These are phyloP conservation scores for Sympetrum striolatum DNA, from an alignment of 2,888 invertebrate genomes.

Conservation along the genomic window DNA sequence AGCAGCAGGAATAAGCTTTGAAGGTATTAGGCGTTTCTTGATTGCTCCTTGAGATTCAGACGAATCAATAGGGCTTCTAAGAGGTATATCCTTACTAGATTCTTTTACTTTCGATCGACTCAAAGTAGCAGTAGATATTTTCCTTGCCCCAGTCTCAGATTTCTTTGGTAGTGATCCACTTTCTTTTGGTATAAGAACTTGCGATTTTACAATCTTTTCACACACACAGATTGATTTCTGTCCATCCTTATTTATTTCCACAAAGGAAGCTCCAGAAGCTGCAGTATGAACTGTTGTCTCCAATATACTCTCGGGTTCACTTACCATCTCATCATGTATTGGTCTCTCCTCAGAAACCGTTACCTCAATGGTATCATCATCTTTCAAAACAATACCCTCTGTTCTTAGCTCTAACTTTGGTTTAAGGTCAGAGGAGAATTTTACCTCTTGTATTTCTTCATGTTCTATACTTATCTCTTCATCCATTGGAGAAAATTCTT, in stretches of 20 bases:
- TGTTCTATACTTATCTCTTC: not conserved
- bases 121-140: conserved; percentile 43
- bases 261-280: conserved; percentile 47
- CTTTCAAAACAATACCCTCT: conserved; percentile 59
- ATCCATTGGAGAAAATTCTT: too few relatives aligned
- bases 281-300: conserved; percentile 25
- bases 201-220: conserved; percentile 47
- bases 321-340: not conserved
- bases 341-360: conserved; percentile 54
- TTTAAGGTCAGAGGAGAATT: conserved; percentile 51
- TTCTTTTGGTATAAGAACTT: conserved; percentile 35
- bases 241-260: conserved; percentile 46
- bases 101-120: conserved; percentile 46
- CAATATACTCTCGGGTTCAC: not conserved
- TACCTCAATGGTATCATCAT: conserved; percentile 60
- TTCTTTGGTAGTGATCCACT: conserved; percentile 40
- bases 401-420: conserved; percentile 51
- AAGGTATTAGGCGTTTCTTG: conserved; percentile 7
- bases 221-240: conserved; percentile 48
- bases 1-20: not conserved
- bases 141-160: not conserved
- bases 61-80: conserved; percentile 38
- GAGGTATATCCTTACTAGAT: conserved; percentile 45
- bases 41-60: conserved; percentile 46
- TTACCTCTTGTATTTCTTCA: not conserved